These are phyloP conservation scores for Ophion ellenae DNA, from an alignment of 2,888 invertebrate genomes.

Conservation along the genomic window DNA sequence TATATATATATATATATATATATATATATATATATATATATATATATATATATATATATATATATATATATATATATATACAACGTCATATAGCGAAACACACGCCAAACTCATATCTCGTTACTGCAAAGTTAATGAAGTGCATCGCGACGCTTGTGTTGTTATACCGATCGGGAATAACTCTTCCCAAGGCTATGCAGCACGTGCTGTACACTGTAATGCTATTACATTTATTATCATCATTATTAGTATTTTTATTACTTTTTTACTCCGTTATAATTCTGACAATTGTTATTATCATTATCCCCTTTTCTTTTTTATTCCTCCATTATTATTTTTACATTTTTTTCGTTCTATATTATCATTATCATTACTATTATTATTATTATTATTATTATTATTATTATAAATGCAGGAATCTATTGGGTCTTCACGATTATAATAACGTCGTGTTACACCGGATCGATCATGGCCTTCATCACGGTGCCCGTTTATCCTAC, in stretches of 20 bases:
- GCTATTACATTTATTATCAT: slow-evolving; percentile 24
- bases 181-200: slow-evolving; percentile 43
- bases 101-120: slow-evolving; percentile 51
- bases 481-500: slow-evolving; percentile 91
- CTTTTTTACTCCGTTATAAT: neutral
- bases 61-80: neutral
- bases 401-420: slow-evolving; percentile 85
- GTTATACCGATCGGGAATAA: slow-evolving; percentile 50
- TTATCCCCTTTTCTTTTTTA: neutral
- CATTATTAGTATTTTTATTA: neutral
- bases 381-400: neutral
- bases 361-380: slow-evolving; percentile 17
- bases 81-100: slow-evolving; percentile 21
- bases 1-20: neutral
- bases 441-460: slow-evolving; percentile 92
- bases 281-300: neutral
- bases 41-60: neutral
- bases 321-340: neutral
- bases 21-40: neutral
- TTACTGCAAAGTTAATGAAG: slow-evolving; percentile 67
- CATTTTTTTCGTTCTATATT: neutral
- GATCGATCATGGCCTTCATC: slow-evolving; percentile 93
- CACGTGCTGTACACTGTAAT: slow-evolving; percentile 36
- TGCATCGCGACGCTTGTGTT: slow-evolving; percentile 49
- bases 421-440: slow-evolving; percentile 95